Evolutionary conservation across 2,888 invertebrate genomes (phyloP).

Genomic region (Epinotia brunnichana): DNA sequence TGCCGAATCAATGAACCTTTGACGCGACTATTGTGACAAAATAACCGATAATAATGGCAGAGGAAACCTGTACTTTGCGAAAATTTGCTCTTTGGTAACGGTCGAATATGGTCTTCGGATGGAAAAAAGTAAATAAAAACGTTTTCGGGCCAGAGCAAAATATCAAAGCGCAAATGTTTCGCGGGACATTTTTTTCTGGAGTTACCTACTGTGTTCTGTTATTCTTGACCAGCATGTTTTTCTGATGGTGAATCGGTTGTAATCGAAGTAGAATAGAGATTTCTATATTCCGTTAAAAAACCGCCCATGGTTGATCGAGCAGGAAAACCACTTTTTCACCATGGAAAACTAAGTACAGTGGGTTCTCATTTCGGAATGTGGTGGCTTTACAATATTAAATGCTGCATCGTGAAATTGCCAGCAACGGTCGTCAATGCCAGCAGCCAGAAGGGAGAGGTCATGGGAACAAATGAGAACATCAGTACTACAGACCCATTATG

Average conservation of each 20-base stretch:
- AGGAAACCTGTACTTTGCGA: constrained; percentile 7
- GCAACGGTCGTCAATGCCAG: too few relatives aligned
- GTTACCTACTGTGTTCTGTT: neutral
- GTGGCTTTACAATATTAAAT: too few relatives aligned
- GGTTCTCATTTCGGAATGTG: neutral
- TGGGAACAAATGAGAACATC: too few relatives aligned
- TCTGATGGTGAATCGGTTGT: neutral
- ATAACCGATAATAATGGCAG: constrained; percentile 18
- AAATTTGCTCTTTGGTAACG: neutral
- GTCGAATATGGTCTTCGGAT: neutral
- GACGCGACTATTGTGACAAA: constrained; percentile 19
- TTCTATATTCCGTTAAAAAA: neutral
- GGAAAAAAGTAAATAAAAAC: neutral
- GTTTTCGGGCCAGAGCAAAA: neutral
- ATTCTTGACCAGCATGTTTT: neutral
- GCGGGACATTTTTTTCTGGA: neutral
- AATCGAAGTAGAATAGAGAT: constrained; percentile 5
- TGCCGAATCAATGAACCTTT: constrained; percentile 31
- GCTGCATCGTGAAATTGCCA: too few relatives aligned
- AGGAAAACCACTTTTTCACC: neutral
- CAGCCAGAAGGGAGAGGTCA: too few relatives aligned
- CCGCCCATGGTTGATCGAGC: neutral
- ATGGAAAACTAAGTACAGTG: neutral
- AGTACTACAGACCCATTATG: too few relatives aligned
- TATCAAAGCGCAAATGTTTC: neutral